Percentiles rank a stretch among this genome's conserved stretches.
phyloP scores from a whole-genome alignment of 2,797 vertebrate species.

The Gobio occitaniae region DNA sequence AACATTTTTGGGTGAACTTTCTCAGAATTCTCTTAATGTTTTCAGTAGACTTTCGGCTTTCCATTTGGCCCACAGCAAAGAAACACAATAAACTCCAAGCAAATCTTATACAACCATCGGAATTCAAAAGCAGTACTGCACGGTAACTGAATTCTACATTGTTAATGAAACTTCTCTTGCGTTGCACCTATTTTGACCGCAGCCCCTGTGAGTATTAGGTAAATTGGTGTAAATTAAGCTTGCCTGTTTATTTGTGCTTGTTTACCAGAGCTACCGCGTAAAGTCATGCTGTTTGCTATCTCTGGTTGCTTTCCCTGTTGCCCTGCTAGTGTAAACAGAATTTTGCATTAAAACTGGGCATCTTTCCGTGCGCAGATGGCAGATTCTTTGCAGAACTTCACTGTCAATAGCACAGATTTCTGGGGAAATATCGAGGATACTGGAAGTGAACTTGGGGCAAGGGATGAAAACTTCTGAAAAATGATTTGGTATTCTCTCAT shows the following conservation, averaged over 20 bases:
- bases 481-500: neutral
- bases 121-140: neutral
- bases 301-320: conserved; percentile 25
- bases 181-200: conserved; percentile 39
- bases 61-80: conserved; percentile 12
- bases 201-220: conserved; percentile 25
- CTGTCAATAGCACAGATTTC: neutral
- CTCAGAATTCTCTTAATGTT: neutral
- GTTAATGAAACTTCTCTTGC: conserved; percentile 15
- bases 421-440: neutral
- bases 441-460: neutral
- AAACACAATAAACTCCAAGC: conserved; percentile 1
- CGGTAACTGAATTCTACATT: neutral
- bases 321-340: conserved; percentile 11
- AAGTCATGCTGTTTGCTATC: conserved; percentile 31
- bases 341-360: conserved; percentile 46
- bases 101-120: conserved; percentile 11
- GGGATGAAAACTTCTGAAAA: neutral
- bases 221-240: conserved; percentile 56
- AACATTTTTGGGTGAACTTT: conserved; percentile 1
- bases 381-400: conserved; percentile 26
- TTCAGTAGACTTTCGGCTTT: neutral
- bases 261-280: conserved; percentile 43
- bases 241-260: conserved; percentile 46
- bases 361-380: conserved; percentile 33